Evolutionary conservation across 2,113 vertebrate genomes (phyloP).

Genomic region (Pteropus alecto): DNA sequence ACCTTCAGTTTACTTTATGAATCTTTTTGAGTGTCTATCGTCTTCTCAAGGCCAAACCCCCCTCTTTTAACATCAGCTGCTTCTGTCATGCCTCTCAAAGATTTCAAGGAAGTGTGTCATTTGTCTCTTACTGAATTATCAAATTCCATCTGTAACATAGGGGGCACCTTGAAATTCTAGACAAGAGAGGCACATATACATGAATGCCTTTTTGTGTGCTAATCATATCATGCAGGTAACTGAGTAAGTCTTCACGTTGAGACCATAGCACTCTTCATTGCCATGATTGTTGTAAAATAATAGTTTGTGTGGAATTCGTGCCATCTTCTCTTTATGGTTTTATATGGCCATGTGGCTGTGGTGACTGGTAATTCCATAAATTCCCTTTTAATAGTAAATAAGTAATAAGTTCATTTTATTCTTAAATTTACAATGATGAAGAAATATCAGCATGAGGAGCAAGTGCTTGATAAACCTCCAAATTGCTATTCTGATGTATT

Average conservation of each 20-base stretch:
- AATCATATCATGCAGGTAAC: neutral
- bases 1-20: too few species aligned
- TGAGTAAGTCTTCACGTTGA: neutral
- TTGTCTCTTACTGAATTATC: neutral
- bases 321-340: neutral
- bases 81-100: neutral
- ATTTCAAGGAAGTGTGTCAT: neutral
- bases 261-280: neutral
- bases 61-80: neutral
- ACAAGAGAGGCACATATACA: too few species aligned
- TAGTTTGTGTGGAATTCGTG: neutral
- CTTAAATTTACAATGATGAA: neutral
- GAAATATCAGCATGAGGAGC: neutral
- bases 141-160: neutral
- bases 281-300: neutral
- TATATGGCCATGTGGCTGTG: neutral
- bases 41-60: neutral
- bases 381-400: conserved; percentile 46
- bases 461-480: neutral
- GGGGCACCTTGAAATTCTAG: neutral
- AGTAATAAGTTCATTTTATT: conserved; percentile 44
- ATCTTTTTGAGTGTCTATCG: neutral
- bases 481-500: conserved; percentile 38
- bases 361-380: neutral
- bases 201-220: neutral